Base-by-base conservation (phyloP, 2,797 vertebrate species). In the Vireo griseus region DNA sequence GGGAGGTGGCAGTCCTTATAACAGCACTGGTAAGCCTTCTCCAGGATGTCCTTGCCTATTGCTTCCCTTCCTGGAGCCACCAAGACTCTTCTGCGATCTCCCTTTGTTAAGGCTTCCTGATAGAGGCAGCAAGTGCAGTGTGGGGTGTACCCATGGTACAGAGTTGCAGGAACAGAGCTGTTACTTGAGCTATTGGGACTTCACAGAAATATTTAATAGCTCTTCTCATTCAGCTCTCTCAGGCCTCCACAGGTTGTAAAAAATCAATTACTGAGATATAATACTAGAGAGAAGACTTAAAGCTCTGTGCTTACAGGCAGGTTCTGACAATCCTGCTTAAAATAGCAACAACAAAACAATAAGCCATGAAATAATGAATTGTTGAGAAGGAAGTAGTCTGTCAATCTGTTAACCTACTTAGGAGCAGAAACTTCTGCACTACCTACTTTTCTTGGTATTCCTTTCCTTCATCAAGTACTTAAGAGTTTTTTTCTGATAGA, bases 351-450 rank as follows among this genome's bases (percentile, higher is more conserved):
- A 87, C 75, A 95, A 96, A 94, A 96, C 96, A 96, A 88, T 93
- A 91, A 95, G 95, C 90, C 89, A 94, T 95, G 96, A 98, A 98
- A 98, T 97, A 97, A 94, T 97, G 91, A 97, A 96, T 97, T 96
- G 76, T 75, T 96, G 76, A 96, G 75, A 92, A 98, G 98, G 97
- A 98, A 97, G 97, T 97, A 96, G 97, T 96, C 97, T 97, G 97
- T 98, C 98, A 97, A 95, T 97, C 96, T 95, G 77, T 91, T 95
- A 97, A 96, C 94, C 94, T 92, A 96, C 96, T 88, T 88, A 86
- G 75, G 82, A 93, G 51, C 65, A 97, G 96, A 82, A 94, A 90
- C 66, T 84, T 81, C 78, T 88, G 83, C 94, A 84, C 92, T 97
- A 88, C 85, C 59, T 86, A 48, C 48, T 81, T 95, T 94, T 82